Percentiles rank a stretch among this genome's conserved stretches.
These are phyloP conservation scores for Diarsia rubi DNA, from an alignment of 2,888 invertebrate genomes.

Conservation along the genomic window DNA sequence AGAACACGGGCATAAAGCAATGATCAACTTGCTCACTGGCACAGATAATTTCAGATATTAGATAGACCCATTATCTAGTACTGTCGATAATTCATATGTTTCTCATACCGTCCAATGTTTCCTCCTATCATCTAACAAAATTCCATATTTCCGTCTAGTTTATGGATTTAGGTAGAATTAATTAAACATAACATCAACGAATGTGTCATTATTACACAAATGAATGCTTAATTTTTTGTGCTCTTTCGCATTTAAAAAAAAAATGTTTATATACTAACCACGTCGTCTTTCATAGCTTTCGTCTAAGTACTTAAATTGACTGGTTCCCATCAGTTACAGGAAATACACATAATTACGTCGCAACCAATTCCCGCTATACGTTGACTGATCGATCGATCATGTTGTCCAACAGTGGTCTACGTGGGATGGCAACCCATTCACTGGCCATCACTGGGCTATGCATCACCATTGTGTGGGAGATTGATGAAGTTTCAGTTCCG, in stretches of 20 bases:
- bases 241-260: neutral
- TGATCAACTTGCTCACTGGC: neutral
- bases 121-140: neutral
- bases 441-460: slow-evolving; percentile 8
- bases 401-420: slow-evolving; percentile 52
- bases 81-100: neutral
- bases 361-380: slow-evolving; percentile 29
- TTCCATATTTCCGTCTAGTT: neutral
- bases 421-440: slow-evolving; percentile 51
- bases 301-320: neutral
- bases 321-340: slow-evolving; percentile 1
- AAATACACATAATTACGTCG: slow-evolving; percentile 24
- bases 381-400: slow-evolving; percentile 50
- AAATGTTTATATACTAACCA: neutral
- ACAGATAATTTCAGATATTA: neutral
- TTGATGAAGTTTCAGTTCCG: slow-evolving; percentile 55
- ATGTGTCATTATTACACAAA: neutral
- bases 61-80: neutral
- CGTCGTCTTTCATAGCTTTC: neutral
- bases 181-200: neutral
- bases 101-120: neutral
- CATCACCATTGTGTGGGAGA: slow-evolving; percentile 42
- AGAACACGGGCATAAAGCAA: neutral
- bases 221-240: neutral
- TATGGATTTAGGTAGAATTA: neutral